These are phyloP conservation scores for Aporrectodea caliginosa DNA, from an alignment of 1,140 invertebrate species.

Conservation along the genomic window DNA sequence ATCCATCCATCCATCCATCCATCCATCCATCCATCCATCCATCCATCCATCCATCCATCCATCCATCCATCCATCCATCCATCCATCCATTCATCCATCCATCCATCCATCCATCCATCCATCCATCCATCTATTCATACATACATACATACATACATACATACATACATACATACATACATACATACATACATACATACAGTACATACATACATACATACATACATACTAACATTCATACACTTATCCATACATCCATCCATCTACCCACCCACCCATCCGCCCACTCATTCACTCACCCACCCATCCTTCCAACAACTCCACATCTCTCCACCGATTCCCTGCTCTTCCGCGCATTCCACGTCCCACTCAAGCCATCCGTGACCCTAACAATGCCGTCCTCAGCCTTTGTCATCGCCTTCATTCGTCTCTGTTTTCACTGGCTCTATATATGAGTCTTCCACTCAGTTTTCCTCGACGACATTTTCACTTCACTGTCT, in stretches of 20 bases:
- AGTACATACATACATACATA: too few species aligned
- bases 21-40: conserved; percentile 25
- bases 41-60: conserved; percentile 26
- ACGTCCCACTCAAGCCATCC: too few species aligned
- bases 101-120: conserved; percentile 21
- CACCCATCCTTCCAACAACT: conserved; percentile 5
- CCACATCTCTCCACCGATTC: not conserved
- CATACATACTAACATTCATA: not conserved
- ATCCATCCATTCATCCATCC: too few species aligned
- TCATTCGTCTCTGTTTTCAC: too few species aligned
- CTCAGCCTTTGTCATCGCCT: too few species aligned
- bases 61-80: conserved; percentile 23
- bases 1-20: conserved; percentile 13
- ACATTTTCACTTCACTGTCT: too few species aligned
- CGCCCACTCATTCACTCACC: too few species aligned
- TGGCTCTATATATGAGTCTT: too few species aligned
- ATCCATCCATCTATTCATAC: conserved; percentile 20
- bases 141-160: not conserved
- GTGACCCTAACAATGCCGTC: too few species aligned
- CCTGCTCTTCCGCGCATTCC: not conserved
- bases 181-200: too few species aligned
- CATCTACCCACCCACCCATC: too few species aligned
- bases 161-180: not conserved
- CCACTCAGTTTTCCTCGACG: too few species aligned
- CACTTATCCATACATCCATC: not conserved